phyloP scores from a whole-genome alignment of 2,797 vertebrate species.

The Tangara arthus region DNA sequence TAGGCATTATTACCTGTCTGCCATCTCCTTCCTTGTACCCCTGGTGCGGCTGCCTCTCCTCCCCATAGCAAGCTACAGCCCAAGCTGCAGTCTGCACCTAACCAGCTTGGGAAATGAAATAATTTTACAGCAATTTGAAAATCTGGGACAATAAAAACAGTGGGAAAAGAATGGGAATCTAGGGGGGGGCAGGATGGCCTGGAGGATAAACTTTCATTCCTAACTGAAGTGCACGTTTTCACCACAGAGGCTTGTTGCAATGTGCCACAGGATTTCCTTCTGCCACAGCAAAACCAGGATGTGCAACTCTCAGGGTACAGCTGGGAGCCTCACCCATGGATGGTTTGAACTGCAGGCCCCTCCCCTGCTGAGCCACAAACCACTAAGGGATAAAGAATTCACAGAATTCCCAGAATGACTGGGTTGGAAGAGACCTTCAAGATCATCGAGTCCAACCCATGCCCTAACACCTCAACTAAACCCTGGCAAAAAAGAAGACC shows the following conservation, averaged over 20 bases:
- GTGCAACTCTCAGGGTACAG: not conserved
- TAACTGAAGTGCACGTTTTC: not conserved
- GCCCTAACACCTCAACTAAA: not conserved
- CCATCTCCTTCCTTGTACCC: not conserved
- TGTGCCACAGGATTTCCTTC: not conserved
- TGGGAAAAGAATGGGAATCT: not conserved
- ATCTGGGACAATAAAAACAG: not conserved
- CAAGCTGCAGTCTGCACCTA: not conserved
- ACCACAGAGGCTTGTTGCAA: not conserved
- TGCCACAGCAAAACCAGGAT: not conserved
- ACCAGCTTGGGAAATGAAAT: not conserved
- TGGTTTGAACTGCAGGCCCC: not conserved
- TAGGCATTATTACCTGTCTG: not conserved
- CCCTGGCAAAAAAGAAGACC: not conserved
- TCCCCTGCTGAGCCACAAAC: not conserved
- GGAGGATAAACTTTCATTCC: not conserved
- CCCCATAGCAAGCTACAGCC: not conserved
- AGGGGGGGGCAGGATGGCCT: not conserved
- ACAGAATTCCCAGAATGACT: not conserved
- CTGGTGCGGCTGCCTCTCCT: not conserved
- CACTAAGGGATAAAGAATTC: not conserved
- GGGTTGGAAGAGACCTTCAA: not conserved
- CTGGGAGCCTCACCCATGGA: not conserved
- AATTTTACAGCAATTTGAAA: not conserved
- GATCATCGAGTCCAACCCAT: not conserved